These are phyloP conservation scores for Catharus bicknelli DNA, from an alignment of 2,113 vertebrate species.

Conservation along the genomic window DNA sequence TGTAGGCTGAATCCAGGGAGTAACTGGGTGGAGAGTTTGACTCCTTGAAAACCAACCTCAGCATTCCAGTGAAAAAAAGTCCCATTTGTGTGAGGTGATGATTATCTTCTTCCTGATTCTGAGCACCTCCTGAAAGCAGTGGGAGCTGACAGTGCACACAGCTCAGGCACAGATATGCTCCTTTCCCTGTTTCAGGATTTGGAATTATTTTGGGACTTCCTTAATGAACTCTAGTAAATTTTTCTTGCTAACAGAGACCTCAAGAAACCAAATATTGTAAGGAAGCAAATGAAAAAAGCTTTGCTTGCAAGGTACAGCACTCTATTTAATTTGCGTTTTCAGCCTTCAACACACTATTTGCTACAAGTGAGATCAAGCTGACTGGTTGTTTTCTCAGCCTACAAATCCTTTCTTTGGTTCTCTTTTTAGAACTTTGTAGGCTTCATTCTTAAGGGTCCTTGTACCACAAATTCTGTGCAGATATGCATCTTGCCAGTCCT, in stretches of 20 bases:
- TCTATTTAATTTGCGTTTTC: not conserved
- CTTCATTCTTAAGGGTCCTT: not conserved
- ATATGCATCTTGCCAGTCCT: not conserved
- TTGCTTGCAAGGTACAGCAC: not conserved
- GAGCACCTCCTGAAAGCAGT: not conserved
- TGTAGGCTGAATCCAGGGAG: conserved; percentile 40
- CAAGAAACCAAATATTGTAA: not conserved
- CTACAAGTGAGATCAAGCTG: not conserved
- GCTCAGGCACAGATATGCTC: not conserved
- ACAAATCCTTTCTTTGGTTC: not conserved
- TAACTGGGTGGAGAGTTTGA: conserved; percentile 34
- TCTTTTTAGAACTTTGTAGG: not conserved
- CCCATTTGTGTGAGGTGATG: not conserved
- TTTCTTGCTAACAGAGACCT: not conserved
- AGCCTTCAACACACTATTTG: not conserved
- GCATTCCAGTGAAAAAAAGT: conserved; percentile 41
- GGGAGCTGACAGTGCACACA: not conserved
- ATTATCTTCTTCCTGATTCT: conserved; percentile 35
- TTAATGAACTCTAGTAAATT: conserved; percentile 1
- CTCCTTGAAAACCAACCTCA: conserved; percentile 54
- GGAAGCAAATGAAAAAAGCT: not conserved
- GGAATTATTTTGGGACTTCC: not conserved
- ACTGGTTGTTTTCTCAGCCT: not conserved
- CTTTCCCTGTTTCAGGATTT: not conserved
- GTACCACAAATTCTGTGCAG: not conserved